Percentiles rank a stretch among this genome's conserved stretches.
phyloP scores from a whole-genome alignment of 2,888 invertebrate species.

The Patella pellucida region DNA sequence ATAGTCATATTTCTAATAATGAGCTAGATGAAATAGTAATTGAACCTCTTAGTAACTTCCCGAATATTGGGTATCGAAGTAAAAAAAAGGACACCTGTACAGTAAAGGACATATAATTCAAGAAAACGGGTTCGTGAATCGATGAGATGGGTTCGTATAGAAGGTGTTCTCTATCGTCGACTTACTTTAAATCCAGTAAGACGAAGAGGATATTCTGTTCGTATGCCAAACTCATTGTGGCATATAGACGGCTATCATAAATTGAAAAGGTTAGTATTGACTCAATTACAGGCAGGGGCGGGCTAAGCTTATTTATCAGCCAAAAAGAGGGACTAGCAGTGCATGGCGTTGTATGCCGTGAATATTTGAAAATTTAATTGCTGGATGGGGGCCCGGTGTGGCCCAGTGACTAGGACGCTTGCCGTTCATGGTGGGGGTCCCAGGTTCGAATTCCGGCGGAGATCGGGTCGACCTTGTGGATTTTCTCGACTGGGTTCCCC shows the following conservation, averaged over 20 bases:
- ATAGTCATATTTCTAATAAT: background rate
- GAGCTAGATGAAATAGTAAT: constrained; percentile 4
- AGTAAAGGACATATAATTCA: background rate
- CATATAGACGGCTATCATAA: background rate
- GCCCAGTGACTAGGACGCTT: too few species aligned
- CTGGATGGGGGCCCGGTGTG: too few species aligned
- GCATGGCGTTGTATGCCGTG: too few species aligned
- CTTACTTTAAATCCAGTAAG: background rate
- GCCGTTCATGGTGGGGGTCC: too few species aligned
- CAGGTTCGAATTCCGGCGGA: too few species aligned
- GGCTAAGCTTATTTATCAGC: background rate
- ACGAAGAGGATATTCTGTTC: background rate
- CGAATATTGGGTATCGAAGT: background rate
- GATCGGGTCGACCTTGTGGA: too few species aligned
- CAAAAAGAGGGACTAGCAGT: too few species aligned
- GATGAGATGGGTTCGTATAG: background rate
- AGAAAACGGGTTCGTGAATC: background rate
- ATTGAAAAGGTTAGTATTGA: background rate
- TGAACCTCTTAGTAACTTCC: background rate
- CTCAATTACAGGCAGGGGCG: background rate
- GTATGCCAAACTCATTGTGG: background rate
- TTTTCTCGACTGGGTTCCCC: too few species aligned
- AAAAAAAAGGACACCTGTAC: background rate
- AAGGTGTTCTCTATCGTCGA: background rate
- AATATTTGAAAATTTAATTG: too few species aligned